Percentiles rank a stretch among this genome's conserved stretches.
phyloP scores from a whole-genome alignment of 2,113 vertebrate species.

The Laticauda laticaudata region DNA sequence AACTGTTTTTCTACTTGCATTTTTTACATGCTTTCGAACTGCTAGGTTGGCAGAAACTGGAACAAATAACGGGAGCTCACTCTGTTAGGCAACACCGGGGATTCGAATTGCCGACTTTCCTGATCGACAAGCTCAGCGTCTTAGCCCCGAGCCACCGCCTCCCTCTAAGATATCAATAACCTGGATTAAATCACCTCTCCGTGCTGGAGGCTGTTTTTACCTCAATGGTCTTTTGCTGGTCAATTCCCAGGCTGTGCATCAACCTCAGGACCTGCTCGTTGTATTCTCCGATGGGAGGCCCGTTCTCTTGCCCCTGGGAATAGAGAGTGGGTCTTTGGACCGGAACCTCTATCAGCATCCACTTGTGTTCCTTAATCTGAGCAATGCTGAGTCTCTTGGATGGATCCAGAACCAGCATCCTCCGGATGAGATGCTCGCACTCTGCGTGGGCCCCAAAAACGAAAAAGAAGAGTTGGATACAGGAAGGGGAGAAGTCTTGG shows the following conservation, averaged over 20 bases:
- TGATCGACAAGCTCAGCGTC: too few species aligned
- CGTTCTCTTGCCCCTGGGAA: slow-evolving; percentile 79
- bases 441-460: slow-evolving; percentile 67
- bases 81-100: too few species aligned
- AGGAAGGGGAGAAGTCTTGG: neutral
- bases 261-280: slow-evolving; percentile 94
- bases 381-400: slow-evolving; percentile 89
- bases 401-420: slow-evolving; percentile 95
- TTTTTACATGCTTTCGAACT: too few species aligned
- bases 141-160: too few species aligned
- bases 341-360: slow-evolving; percentile 92
- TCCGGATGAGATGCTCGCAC: slow-evolving; percentile 96
- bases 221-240: slow-evolving; percentile 97
- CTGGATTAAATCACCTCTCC: neutral
- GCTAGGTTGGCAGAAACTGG: too few species aligned
- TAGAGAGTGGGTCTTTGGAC: slow-evolving; percentile 87
- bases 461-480: slow-evolving; percentile 16
- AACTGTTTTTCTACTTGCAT: too few species aligned
- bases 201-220: slow-evolving; percentile 62
- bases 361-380: slow-evolving; percentile 98
- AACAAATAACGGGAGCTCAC: too few species aligned
- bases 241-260: slow-evolving; percentile 98
- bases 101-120: too few species aligned
- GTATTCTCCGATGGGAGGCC: slow-evolving; percentile 82
- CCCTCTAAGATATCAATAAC: too few species aligned